Conservation (phyloP, 53 echinoderm and acorn worm species). For the Echinarachnius parma region DNA sequence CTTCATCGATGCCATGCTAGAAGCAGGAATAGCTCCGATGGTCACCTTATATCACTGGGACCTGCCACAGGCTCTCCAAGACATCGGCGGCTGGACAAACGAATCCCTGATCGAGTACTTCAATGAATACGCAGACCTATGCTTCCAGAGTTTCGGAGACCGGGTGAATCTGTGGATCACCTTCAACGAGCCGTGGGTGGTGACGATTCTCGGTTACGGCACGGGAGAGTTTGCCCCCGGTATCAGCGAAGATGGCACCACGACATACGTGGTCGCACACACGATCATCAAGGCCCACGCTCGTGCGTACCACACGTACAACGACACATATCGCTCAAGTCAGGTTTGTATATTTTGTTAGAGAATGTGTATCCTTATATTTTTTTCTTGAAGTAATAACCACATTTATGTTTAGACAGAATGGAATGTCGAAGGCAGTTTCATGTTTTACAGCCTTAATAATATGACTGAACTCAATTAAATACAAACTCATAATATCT, state of each 20-base stretch:
- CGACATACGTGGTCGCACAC: conserved; percentile 58
- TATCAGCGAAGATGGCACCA: conserved; percentile 45
- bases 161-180: conserved; percentile 84
- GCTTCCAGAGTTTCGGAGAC: conserved; percentile 72
- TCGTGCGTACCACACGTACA: conserved; percentile 67
- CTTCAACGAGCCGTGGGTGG: conserved; percentile 88
- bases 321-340: conserved; percentile 36
- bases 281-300: conserved; percentile 77
- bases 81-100: conserved; percentile 66
- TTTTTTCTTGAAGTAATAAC: too few species aligned
- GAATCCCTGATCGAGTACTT: conserved; percentile 50
- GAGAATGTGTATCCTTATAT: too few species aligned
- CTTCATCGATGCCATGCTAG: conserved; percentile 54
- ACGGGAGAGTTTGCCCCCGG: conserved; percentile 70
- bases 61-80: conserved; percentile 70
- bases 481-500: too few species aligned
- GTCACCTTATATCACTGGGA: conserved; percentile 94
- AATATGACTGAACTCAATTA: too few species aligned
- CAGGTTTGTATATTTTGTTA: too few species aligned
- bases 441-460: too few species aligned
- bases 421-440: too few species aligned
- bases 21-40: conserved; percentile 70
- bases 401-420: too few species aligned
- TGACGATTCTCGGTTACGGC: conserved; percentile 66
- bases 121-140: conserved; percentile 69